Conservation (phyloP, 2,113 vertebrate species). For the Blennius ocellaris region DNA sequence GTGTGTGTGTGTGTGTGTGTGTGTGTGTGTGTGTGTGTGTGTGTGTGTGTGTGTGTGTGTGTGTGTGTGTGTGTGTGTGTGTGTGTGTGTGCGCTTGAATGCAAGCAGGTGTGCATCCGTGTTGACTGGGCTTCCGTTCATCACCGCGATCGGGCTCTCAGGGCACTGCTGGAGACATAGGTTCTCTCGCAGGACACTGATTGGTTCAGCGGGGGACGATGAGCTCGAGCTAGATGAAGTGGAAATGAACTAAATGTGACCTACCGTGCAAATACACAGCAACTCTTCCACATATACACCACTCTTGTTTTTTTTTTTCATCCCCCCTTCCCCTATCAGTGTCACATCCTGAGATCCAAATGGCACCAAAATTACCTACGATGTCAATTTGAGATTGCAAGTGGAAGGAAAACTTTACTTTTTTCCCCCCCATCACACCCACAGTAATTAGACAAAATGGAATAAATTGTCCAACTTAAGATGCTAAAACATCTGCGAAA, state of each 20-base stretch:
- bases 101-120: conserved; percentile 47
- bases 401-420: too few species aligned
- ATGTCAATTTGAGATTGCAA: too few species aligned
- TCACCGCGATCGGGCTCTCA: conserved; percentile 48
- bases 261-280: conserved; percentile 25
- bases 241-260: conserved; percentile 74
- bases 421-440: too few species aligned
- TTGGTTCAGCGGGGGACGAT: conserved; percentile 70
- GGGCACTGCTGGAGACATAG: conserved; percentile 60
- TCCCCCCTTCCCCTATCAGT: too few species aligned
- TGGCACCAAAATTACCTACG: too few species aligned
- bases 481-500: too few species aligned
- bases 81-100: conserved; percentile 28
- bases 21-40: conserved; percentile 12
- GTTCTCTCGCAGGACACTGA: conserved; percentile 70
- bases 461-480: too few species aligned
- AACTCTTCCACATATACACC: neutral
- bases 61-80: conserved; percentile 15
- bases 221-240: conserved; percentile 69
- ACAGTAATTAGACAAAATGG: too few species aligned
- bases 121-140: conserved; percentile 44
- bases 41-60: conserved; percentile 22
- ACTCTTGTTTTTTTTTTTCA: neutral
- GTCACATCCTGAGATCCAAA: too few species aligned
- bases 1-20: conserved; percentile 12